A percentile compares a stretch with the other conserved stretches of the same genome.
phyloP scores from a whole-genome alignment of 2,888 invertebrate species.

The Dicyrtoma fusca region DNA sequence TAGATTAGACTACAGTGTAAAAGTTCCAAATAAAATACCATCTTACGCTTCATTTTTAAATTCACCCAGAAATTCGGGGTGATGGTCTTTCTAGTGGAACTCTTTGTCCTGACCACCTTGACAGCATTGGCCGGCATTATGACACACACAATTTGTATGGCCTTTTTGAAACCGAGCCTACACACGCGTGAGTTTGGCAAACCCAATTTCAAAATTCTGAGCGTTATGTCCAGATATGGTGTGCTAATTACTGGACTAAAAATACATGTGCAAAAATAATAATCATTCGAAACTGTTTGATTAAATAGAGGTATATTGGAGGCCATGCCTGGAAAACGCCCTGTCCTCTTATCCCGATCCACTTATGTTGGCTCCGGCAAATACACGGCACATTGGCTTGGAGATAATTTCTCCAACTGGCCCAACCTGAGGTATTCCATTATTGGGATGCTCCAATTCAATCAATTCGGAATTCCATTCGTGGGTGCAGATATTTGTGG shows the following conservation, averaged over 20 bases:
- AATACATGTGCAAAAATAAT: no score
- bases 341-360: slow-evolving; percentile 74
- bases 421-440: slow-evolving; percentile 58
- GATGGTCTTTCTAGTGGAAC: slow-evolving; percentile 69
- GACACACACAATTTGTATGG: slow-evolving; percentile 79
- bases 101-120: slow-evolving; percentile 41
- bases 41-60: not conserved
- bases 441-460: slow-evolving; percentile 60
- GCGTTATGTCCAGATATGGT: no score
- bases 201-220: no score
- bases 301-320: slow-evolving; percentile 19
- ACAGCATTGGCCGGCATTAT: slow-evolving; percentile 70
- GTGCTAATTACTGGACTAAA: no score
- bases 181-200: slow-evolving; percentile 40
- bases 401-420: slow-evolving; percentile 59
- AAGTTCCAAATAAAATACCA: no score
- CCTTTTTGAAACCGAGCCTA: slow-evolving; percentile 57
- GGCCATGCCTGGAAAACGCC: slow-evolving; percentile 63
- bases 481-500: slow-evolving; percentile 58
- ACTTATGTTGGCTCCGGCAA: slow-evolving; percentile 60
- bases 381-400: slow-evolving; percentile 44
- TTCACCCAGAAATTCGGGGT: slow-evolving; percentile 65
- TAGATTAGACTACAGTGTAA: no score
- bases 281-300: no score
- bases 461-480: slow-evolving; percentile 58